These are phyloP conservation scores for Vultur gryphus DNA, from an alignment of 2,797 vertebrate genomes.

Conservation along the genomic window DNA sequence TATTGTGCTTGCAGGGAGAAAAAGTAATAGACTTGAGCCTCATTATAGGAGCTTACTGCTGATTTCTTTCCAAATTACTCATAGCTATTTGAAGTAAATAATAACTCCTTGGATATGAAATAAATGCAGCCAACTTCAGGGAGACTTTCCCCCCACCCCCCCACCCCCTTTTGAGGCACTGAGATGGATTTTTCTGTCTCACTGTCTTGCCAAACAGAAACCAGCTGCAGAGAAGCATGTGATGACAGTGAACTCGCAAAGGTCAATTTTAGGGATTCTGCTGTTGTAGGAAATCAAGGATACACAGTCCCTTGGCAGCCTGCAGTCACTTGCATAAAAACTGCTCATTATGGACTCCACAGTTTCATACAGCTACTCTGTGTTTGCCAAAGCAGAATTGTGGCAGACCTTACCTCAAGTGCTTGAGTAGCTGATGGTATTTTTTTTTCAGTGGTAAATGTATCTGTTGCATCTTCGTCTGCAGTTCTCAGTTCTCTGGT, in stretches of 20 bases:
- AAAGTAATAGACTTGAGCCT: not conserved
- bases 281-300: not conserved
- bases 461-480: not conserved
- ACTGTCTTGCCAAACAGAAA: conserved; percentile 5
- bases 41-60: not conserved
- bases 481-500: not conserved
- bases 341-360: not conserved
- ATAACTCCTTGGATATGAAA: not conserved
- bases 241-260: not conserved
- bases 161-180: not conserved
- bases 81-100: not conserved
- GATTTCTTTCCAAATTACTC: not conserved
- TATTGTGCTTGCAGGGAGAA: not conserved
- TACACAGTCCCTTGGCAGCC: not conserved
- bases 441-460: not conserved
- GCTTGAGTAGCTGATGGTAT: not conserved
- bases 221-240: not conserved
- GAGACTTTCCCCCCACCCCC: too few species aligned
- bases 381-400: not conserved
- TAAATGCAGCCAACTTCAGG: not conserved
- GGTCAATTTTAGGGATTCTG: not conserved
- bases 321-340: not conserved
- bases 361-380: not conserved
- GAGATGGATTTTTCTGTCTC: not conserved
- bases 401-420: not conserved